A percentile compares a stretch with the other conserved stretches of the same genome.
Evolutionary conservation across 2,797 vertebrate species (phyloP).

Genomic region (Gadopsis bispinosus): DNA sequence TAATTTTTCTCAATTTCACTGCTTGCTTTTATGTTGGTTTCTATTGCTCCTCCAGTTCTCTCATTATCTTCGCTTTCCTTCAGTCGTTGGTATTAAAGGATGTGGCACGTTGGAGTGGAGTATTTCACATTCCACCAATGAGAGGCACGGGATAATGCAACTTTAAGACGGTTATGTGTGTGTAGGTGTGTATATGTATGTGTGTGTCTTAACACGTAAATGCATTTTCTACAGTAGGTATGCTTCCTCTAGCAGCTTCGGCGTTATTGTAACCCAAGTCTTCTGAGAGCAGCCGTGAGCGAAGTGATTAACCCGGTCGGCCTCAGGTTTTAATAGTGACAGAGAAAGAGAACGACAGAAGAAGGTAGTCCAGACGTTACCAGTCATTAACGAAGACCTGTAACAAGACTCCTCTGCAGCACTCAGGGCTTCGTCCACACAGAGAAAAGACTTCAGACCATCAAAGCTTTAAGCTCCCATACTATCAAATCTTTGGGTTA

Average conservation of each 20-base stretch:
- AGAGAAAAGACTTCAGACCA: neutral
- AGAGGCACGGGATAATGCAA: conserved; percentile 49
- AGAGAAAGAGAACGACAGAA: conserved; percentile 1
- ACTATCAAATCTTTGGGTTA: neutral
- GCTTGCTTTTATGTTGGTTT: conserved; percentile 42
- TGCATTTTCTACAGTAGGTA: conserved; percentile 32
- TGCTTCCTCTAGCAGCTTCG: conserved; percentile 40
- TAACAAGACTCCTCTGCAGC: conserved; percentile 5
- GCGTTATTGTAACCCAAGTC: conserved; percentile 67
- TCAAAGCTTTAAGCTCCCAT: neutral
- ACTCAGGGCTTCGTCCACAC: neutral
- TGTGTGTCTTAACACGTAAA: neutral
- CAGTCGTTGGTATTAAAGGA: conserved; percentile 55
- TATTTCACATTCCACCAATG: conserved; percentile 69
- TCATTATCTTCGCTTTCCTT: conserved; percentile 45
- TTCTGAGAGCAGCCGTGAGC: conserved; percentile 53
- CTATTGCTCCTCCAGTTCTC: conserved; percentile 42
- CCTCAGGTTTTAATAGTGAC: conserved; percentile 43
- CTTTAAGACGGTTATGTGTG: conserved; percentile 39
- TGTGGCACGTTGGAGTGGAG: conserved; percentile 51
- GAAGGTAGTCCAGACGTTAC: conserved; percentile 18
- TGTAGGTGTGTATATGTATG: neutral
- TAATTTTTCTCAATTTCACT: conserved; percentile 45
- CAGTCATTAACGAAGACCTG: conserved; percentile 39
- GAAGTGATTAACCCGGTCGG: conserved; percentile 62